Conservation (phyloP, 2,113 vertebrate genomes). For the Gymnorhina tibicen region DNA sequence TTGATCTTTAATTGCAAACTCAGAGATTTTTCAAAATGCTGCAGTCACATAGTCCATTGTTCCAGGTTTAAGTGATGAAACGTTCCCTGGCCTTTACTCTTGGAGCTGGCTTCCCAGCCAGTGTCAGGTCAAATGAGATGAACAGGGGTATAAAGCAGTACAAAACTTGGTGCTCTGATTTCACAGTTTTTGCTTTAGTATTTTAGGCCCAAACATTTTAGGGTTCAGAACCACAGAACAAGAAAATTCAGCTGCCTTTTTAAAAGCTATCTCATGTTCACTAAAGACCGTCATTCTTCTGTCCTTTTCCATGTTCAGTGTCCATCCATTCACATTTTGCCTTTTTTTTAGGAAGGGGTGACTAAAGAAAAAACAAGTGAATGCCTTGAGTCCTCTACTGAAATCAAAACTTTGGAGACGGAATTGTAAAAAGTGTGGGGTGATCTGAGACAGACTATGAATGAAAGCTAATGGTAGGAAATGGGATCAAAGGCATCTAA, state of each 20-base stretch:
- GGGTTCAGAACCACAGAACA: background rate
- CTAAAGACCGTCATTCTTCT: fast-evolving
- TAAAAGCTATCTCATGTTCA: background rate
- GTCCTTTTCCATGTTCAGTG: background rate
- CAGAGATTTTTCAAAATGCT: background rate
- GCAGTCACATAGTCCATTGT: background rate
- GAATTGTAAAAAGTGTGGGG: background rate
- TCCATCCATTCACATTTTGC: background rate
- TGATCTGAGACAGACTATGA: background rate
- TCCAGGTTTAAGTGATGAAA: background rate
- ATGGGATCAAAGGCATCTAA: background rate
- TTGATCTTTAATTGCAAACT: constrained; percentile 27
- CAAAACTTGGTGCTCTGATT: background rate
- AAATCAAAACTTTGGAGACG: background rate
- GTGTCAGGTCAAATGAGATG: background rate
- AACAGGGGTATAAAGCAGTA: background rate
- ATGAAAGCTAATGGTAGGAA: background rate
- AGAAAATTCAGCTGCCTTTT: background rate
- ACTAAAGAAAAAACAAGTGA: background rate
- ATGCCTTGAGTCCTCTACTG: background rate
- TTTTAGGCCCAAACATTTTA: background rate
- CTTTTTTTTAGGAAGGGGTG: background rate
- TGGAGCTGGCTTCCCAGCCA: background rate
- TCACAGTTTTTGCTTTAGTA: background rate
- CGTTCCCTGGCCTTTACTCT: background rate